Conservation (phyloP, 2,888 invertebrate species). For the Cecidostiba fungosa region DNA sequence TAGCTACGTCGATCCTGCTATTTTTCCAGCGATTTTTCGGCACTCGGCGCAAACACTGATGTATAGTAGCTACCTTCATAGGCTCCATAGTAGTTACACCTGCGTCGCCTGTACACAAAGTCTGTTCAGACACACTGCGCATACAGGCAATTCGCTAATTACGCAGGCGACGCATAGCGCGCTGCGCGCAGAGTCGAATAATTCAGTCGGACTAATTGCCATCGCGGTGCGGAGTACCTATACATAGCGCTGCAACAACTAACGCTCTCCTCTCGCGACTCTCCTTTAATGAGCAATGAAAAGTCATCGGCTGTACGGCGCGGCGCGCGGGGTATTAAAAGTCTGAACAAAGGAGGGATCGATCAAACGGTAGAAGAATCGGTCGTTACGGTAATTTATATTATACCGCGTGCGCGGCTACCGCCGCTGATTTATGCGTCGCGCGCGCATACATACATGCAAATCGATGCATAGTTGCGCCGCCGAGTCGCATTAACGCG, state of each 20-base stretch:
- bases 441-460: not conserved
- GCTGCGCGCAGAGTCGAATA: constrained; percentile 28
- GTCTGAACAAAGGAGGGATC: constrained; percentile 44
- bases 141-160: constrained; percentile 37
- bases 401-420: too few species aligned
- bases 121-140: not conserved
- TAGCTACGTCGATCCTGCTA: not conserved
- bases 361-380: constrained; percentile 59
- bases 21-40: not conserved
- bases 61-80: too few species aligned
- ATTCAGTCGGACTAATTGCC: constrained; percentile 54
- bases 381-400: constrained; percentile 59
- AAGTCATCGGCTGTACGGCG: constrained; percentile 42
- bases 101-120: not conserved
- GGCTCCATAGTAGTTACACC: too few species aligned
- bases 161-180: not conserved
- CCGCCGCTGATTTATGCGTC: constrained; percentile 41
- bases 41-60: not conserved
- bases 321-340: constrained; percentile 5
- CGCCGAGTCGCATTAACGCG: too few species aligned
- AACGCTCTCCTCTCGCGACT: not conserved
- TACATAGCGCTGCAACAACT: not conserved
- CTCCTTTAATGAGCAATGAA: constrained; percentile 54
- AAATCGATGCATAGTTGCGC: not conserved
- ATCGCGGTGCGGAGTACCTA: not conserved